These are phyloP conservation scores for Nephrocerus scutellatus DNA, from an alignment of 2,888 invertebrate species.

Conservation along the genomic window DNA sequence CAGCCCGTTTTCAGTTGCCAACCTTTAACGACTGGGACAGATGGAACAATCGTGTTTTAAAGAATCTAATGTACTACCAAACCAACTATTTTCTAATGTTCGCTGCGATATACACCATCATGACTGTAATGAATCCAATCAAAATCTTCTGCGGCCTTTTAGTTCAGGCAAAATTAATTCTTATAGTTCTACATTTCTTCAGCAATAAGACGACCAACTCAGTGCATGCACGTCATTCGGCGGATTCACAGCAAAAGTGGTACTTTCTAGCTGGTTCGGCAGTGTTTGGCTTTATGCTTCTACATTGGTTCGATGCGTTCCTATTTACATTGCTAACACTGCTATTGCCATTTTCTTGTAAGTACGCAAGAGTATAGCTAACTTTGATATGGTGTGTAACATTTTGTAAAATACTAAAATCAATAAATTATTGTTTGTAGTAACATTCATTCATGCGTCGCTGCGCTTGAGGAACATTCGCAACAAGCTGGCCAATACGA, in stretches of 20 bases:
- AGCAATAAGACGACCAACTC: too few species aligned
- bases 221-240: too few species aligned
- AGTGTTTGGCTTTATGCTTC: slow-evolving; percentile 22
- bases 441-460: slow-evolving; percentile 65
- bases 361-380: too few species aligned
- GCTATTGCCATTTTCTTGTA: slow-evolving; percentile 28
- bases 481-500: slow-evolving; percentile 66
- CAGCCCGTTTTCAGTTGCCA: slow-evolving; percentile 69
- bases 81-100: slow-evolving; percentile 66
- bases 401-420: slow-evolving; percentile 48
- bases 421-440: slow-evolving; percentile 53
- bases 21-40: slow-evolving; percentile 63
- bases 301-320: slow-evolving; percentile 26
- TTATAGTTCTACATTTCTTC: slow-evolving; percentile 25
- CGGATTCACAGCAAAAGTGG: slow-evolving; percentile 46
- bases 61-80: slow-evolving; percentile 71
- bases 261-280: slow-evolving; percentile 51
- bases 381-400: too few species aligned
- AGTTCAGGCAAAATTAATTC: slow-evolving; percentile 46
- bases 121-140: slow-evolving; percentile 55
- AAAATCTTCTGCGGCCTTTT: slow-evolving; percentile 53
- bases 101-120: slow-evolving; percentile 56
- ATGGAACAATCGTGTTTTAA: slow-evolving; percentile 69
- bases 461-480: slow-evolving; percentile 63
- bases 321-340: slow-evolving; percentile 27